phyloP scores from a whole-genome alignment of 2,888 invertebrate genomes.

The Achlya flavicornis region DNA sequence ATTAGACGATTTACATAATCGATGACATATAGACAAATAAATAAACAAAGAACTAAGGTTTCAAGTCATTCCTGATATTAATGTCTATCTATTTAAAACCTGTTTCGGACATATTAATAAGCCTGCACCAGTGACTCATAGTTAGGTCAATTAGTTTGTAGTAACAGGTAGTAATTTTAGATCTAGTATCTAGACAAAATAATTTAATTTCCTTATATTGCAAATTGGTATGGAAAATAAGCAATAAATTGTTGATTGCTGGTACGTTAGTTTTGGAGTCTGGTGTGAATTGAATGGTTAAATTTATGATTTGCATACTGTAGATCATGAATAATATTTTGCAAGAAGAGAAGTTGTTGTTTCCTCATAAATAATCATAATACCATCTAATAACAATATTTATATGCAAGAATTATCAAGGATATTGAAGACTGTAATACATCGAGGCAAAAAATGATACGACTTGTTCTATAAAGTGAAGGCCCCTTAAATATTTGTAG shows the following conservation, averaged over 20 bases:
- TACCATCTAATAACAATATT: too few species aligned
- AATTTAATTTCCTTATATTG: slow-evolving; percentile 16
- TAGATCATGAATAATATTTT: background rate
- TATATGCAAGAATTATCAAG: background rate
- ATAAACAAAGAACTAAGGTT: background rate
- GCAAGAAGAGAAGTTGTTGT: background rate
- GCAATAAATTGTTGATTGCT: background rate
- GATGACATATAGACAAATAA: background rate
- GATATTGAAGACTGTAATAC: background rate
- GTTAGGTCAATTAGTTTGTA: slow-evolving; percentile 9
- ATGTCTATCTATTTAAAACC: slow-evolving; percentile 15
- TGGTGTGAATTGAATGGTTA: background rate
- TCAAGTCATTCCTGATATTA: slow-evolving; percentile 31
- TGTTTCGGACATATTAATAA: slow-evolving; percentile 2
- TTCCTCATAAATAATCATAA: background rate
- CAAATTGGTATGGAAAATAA: background rate
- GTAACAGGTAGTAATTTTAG: background rate
- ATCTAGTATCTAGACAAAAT: background rate
- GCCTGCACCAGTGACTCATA: slow-evolving; percentile 8
- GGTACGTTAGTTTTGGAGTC: background rate
- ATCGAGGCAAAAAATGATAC: background rate
- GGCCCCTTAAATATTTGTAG: slow-evolving; percentile 58
- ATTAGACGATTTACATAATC: slow-evolving; percentile 8
- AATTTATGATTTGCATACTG: background rate
- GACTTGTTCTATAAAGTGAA: slow-evolving; percentile 20